Evolutionary conservation across 2,888 invertebrate genomes (phyloP).

Genomic region (Blera fallax): DNA sequence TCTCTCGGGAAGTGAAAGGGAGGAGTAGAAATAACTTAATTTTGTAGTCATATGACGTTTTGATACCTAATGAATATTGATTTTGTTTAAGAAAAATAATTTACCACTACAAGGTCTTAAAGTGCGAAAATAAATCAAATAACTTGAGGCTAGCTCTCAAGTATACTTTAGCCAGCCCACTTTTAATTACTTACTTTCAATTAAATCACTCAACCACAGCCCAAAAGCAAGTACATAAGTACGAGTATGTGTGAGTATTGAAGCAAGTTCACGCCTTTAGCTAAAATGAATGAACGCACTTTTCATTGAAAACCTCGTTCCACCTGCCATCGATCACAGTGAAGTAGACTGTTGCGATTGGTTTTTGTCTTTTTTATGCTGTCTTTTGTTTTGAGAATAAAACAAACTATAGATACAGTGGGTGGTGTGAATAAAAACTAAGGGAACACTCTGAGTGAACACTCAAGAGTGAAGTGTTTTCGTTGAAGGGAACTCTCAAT

Average conservation of each 20-base stretch:
- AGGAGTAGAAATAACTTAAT: too few species aligned
- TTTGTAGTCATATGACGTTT: too few species aligned
- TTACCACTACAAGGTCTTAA: neutral
- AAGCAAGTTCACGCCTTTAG: conserved; percentile 22
- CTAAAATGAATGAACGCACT: neutral
- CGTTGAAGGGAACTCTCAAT: too few species aligned
- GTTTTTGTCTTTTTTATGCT: neutral
- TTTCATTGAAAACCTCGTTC: conserved; percentile 22
- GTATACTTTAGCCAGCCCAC: conserved; percentile 1
- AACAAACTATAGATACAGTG: neutral
- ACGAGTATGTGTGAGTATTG: neutral
- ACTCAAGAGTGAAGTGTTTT: too few species aligned
- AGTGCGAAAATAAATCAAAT: neutral
- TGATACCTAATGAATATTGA: too few species aligned
- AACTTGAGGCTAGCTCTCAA: neutral
- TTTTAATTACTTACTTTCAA: neutral
- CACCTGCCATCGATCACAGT: neutral
- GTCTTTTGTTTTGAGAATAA: neutral
- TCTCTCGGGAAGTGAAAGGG: too few species aligned
- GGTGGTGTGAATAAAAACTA: too few species aligned
- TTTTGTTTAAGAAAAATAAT: neutral
- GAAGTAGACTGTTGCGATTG: conserved; percentile 4
- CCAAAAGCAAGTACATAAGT: neutral
- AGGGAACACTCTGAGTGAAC: too few species aligned
- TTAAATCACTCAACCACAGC: neutral